Evolutionary conservation across 1,140 invertebrate species (phyloP).

Genomic region (Apolygus lucorum): DNA sequence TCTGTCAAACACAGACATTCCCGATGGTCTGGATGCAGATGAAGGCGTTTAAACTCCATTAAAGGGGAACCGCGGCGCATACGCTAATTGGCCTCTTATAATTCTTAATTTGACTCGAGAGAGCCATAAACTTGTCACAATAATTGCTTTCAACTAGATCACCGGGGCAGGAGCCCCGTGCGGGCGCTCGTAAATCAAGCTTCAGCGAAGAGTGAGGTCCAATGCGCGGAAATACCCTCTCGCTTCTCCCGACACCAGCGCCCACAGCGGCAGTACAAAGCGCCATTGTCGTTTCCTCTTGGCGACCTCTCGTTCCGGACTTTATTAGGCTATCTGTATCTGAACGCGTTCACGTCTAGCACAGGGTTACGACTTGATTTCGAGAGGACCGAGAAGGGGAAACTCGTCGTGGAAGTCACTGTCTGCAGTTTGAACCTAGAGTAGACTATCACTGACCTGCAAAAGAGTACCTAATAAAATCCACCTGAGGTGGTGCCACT

Average conservation of each 20-base stretch:
- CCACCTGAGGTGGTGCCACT: no score
- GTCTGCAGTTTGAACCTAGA: no score
- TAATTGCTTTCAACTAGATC: not conserved
- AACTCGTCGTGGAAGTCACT: no score
- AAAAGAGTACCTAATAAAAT: no score
- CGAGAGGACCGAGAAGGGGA: no score
- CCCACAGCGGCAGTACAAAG: not conserved
- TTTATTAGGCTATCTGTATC: not conserved
- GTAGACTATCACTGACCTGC: no score
- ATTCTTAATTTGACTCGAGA: not conserved
- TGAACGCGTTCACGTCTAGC: not conserved
- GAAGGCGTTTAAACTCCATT: not conserved
- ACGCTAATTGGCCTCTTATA: not conserved
- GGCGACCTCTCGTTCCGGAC: not conserved
- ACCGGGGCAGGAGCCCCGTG: not conserved
- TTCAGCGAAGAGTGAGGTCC: no score
- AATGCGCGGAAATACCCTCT: not conserved
- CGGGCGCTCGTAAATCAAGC: not conserved
- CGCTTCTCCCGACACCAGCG: no score
- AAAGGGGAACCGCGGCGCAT: not conserved
- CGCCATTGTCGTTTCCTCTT: not conserved
- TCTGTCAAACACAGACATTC: no score
- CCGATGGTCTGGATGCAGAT: not conserved
- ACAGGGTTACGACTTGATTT: not conserved
- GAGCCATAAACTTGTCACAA: not conserved